Evolutionary conservation across 2,888 invertebrate genomes (phyloP), one percentile per base, ranked within the genome.

Genomic region (Homarus gammarus): DNA sequence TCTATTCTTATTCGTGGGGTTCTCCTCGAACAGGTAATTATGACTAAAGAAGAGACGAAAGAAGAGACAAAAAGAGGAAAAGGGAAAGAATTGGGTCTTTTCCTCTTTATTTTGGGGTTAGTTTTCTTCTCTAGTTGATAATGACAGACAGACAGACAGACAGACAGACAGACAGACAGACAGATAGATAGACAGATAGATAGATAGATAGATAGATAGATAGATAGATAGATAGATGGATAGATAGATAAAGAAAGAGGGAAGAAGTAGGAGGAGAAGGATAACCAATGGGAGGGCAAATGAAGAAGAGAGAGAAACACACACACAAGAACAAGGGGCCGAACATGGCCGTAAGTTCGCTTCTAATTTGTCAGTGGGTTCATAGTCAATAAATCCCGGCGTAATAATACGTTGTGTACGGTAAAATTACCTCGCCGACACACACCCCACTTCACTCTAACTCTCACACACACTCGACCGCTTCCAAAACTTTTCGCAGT

Each of bases 281-380:
- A 72, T 33, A n/a, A 38, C 22, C 18, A 68, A 33, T 33, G 70
- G 68, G 68, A 83, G n/a, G n/a, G n/a, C n/a, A n/a, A n/a, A n/a
- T n/a, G n/a, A n/a, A n/a, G 78, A 31, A 51, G 38, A 75, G 61
- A 75, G 51, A 33, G 31, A 84, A 56, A 56, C 18, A 68, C 38
- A n/a, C n/a, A n/a, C 38, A 75, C 27, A 44, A 61, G 61, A 81
- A 81, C 81, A 81, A 56, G 56, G 38, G 61, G 38, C 31, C 61
- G 73, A 81, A 87, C 87, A 78, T 38, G 49, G 79, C 82, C 87
- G 64, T 83, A 87, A 87, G 87, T 87, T 87, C 82, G 44, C 82
- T 64, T 81, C 87, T 87, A 87, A 87, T 87, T 87, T 87, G 87
- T 87, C 87, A 87, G 87, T 77, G 87, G 87, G 82, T 87, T 87